phyloP scores from a whole-genome alignment of 2,113 vertebrate genomes.

The Pyrgilauda ruficollis region DNA sequence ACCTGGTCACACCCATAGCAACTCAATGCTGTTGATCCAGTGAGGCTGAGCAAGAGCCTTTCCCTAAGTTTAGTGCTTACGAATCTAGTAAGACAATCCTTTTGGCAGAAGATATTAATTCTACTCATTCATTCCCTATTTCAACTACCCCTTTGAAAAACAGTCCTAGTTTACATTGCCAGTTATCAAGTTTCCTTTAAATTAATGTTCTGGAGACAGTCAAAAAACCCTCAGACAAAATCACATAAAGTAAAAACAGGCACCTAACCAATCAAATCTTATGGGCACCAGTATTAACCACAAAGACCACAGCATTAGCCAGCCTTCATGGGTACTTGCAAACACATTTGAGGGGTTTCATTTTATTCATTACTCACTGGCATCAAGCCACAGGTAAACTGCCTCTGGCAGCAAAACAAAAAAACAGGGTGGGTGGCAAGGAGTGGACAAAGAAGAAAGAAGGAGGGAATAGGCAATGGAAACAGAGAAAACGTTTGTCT shows the following conservation, averaged over 20 bases:
- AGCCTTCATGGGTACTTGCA: not conserved
- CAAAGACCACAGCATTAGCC: not conserved
- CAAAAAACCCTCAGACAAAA: not conserved
- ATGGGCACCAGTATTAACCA: not conserved
- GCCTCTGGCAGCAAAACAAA: not conserved
- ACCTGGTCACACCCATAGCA: not conserved
- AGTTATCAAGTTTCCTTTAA: not conserved
- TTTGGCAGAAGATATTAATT: not conserved
- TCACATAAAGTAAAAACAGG: not conserved
- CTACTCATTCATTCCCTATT: not conserved
- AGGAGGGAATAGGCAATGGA: not conserved
- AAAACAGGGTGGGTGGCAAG: rapidly evolving
- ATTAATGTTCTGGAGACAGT: not conserved
- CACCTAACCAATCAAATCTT: not conserved
- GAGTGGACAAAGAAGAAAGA: not conserved
- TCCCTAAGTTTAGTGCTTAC: not conserved
- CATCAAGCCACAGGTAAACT: not conserved
- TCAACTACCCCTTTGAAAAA: not conserved
- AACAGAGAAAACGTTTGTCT: not conserved
- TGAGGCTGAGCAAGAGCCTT: not conserved
- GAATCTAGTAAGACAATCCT: not conserved
- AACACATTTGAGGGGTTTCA: not conserved
- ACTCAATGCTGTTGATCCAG: rapidly evolving
- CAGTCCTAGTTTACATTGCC: rapidly evolving
- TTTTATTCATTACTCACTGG: not conserved